These are phyloP conservation scores for Matsumurasca onukii DNA, from an alignment of 1,140 invertebrate species.

Conservation along the genomic window DNA sequence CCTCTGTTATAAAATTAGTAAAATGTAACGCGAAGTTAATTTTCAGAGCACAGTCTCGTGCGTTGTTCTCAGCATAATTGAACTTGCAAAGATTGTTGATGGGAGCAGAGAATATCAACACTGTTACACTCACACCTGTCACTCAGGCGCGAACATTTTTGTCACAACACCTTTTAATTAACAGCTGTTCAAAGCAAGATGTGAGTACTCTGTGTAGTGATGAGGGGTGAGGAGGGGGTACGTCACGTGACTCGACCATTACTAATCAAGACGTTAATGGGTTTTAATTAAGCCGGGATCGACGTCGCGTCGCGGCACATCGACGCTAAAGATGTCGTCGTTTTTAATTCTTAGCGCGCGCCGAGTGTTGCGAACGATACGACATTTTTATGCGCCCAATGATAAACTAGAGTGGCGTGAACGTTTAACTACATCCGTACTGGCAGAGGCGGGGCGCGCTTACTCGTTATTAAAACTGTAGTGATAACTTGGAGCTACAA, in stretches of 20 bases:
- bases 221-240: neutral
- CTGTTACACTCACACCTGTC: too few relatives aligned
- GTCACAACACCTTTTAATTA: slow-evolving; percentile 22
- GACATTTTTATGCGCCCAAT: slow-evolving; percentile 30
- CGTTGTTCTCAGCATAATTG: too few relatives aligned
- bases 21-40: too few relatives aligned
- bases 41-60: too few relatives aligned
- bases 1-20: too few relatives aligned
- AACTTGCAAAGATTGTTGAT: too few relatives aligned
- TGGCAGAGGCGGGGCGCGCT: too few relatives aligned
- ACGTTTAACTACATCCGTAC: slow-evolving; percentile 31
- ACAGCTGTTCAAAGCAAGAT: neutral
- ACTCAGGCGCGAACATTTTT: slow-evolving; percentile 18
- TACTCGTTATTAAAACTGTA: slow-evolving; percentile 15
- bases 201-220: neutral
- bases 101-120: too few relatives aligned
- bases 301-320: neutral
- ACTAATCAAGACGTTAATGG: slow-evolving; percentile 41
- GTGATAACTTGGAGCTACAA: slow-evolving; percentile 5
- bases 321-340: slow-evolving; percentile 37
- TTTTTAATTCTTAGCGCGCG: slow-evolving; percentile 26
- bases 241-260: slow-evolving; percentile 32
- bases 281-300: slow-evolving; percentile 38
- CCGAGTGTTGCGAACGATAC: slow-evolving; percentile 29
- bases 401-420: slow-evolving; percentile 23